Evolutionary conservation across 2,797 vertebrate genomes (phyloP), one percentile per base, ranked within the genome.

Genomic region (Cirrhinus molitorella): DNA sequence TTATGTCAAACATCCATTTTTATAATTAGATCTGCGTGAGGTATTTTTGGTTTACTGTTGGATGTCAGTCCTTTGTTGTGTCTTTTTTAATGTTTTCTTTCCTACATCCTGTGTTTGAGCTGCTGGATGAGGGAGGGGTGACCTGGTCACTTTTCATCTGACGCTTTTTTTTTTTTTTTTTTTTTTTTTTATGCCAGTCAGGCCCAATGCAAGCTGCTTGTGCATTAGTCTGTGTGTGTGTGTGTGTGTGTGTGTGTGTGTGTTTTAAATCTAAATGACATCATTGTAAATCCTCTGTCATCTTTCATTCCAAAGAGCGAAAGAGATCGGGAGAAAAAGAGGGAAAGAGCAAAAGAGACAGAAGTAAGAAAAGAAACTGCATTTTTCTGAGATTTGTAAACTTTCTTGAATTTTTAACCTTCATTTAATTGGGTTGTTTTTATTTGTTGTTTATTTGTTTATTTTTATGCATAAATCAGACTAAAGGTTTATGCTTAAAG

Each of bases 201-300:
- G 57, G 28, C 59, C 75, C 45, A 72, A 57, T 78, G 63, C 74
- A 81, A 71, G 53, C 71, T 77, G 63, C 28, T 63, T 73, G 21
- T 55, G 83, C 59, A 63, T 82, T 51, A 68, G 51, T 75, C 25
- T 78, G 23, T 82, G 59, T 47, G 70, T 74, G 71, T 59, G 49
- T 68, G 73, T 34, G 63, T 34, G 75, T 67, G 57, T 79, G 83
- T 63, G 45, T 72, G 76, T 28, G 28, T 51, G 76, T 61, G 75
- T 61, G n/a, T 75, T 55, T 85, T 89, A 79, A 59, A 31, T 74
- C 80, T 79, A 57, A 63, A 85, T 79, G 90, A 86, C 91, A 91
- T 88, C 74, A 79, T 19, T 91, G 85, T 88, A 94, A 95, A 95
- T 94, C 94, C 93, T 89, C 84, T 86, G 88, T 87, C 89, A 89